Percentiles rank a stretch among this genome's conserved stretches.
Evolutionary conservation across 2,888 invertebrate genomes (phyloP).

Genomic region (Dioctria rufipes): DNA sequence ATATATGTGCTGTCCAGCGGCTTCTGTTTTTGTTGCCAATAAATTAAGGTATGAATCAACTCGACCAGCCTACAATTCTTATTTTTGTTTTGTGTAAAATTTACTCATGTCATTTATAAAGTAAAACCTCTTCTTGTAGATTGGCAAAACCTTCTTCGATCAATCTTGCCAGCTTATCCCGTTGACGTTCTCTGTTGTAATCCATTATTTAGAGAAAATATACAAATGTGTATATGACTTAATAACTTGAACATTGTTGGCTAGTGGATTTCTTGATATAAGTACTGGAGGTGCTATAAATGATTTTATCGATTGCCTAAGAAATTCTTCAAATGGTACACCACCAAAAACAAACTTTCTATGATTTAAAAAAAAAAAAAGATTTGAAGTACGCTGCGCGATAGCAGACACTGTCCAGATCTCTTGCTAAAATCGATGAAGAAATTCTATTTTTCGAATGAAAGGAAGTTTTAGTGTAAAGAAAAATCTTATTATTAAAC

Average conservation of each 20-base stretch:
- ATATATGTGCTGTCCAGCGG: constrained; percentile 81
- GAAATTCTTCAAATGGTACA: constrained; percentile 80
- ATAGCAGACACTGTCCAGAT: too few relatives aligned
- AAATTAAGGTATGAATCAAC: constrained; percentile 88
- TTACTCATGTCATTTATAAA: too few relatives aligned
- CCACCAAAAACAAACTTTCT: constrained; percentile 70
- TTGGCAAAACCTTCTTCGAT: constrained; percentile 89
- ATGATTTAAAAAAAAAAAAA: constrained; percentile 79
- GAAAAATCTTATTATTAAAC: too few relatives aligned
- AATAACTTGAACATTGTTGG: constrained; percentile 73
- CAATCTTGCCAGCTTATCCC: constrained; percentile 92
- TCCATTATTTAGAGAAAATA: constrained; percentile 91
- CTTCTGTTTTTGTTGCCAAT: constrained; percentile 76
- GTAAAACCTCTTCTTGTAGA: constrained; percentile 94
- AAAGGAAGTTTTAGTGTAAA: too few relatives aligned
- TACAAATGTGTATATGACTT: constrained; percentile 83
- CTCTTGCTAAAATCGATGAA: too few relatives aligned
- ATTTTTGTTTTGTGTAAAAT: too few relatives aligned
- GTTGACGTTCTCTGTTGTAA: constrained; percentile 94
- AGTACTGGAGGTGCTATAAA: constrained; percentile 94
- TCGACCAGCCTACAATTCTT: constrained; percentile 82
- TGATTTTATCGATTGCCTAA: constrained; percentile 86
- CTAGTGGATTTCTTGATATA: constrained; percentile 79
- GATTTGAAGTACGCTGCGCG: constrained; percentile 90
- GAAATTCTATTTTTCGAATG: too few relatives aligned